These are phyloP conservation scores for Troides aeacus DNA, from an alignment of 2,888 invertebrate species.

Conservation along the genomic window DNA sequence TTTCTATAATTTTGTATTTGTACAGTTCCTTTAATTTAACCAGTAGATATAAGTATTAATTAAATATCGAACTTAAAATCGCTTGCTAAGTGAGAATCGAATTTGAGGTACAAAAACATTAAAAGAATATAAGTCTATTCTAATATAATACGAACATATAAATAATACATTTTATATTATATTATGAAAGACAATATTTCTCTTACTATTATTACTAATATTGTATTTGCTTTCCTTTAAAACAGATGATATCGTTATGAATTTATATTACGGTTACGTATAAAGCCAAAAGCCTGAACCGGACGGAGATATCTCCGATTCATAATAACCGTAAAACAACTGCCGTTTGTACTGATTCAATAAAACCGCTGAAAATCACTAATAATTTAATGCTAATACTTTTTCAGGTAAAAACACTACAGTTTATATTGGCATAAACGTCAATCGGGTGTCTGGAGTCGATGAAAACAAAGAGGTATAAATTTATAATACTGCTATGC, in stretches of 20 bases:
- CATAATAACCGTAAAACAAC: constrained; percentile 33
- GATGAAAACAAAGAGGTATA: constrained; percentile 83
- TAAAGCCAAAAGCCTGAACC: constrained; percentile 32
- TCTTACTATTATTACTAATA: neutral
- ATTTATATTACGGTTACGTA: constrained; percentile 15
- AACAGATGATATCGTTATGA: constrained; percentile 17
- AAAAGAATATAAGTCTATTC: too few species aligned
- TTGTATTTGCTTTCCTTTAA: constrained; percentile 11
- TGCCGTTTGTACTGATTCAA: constrained; percentile 38
- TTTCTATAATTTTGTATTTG: too few species aligned
- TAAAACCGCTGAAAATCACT: constrained; percentile 30
- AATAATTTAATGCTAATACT: constrained; percentile 33
- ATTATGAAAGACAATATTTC: too few species aligned
- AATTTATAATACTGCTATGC: constrained; percentile 11
- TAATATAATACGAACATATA: too few species aligned
- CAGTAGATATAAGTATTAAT: too few species aligned
- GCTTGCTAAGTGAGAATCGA: too few species aligned
- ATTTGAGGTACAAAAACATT: too few species aligned
- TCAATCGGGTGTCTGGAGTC: constrained; percentile 82
- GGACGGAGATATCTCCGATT: constrained; percentile 41
- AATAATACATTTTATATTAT: too few species aligned
- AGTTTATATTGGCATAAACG: constrained; percentile 81
- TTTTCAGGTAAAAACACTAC: constrained; percentile 80
- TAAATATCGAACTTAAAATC: too few species aligned
- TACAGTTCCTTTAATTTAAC: too few species aligned